Evolutionary conservation across 2,797 vertebrate genomes (phyloP), one percentile per base, ranked within the genome.

Genomic region (Otus scops): DNA sequence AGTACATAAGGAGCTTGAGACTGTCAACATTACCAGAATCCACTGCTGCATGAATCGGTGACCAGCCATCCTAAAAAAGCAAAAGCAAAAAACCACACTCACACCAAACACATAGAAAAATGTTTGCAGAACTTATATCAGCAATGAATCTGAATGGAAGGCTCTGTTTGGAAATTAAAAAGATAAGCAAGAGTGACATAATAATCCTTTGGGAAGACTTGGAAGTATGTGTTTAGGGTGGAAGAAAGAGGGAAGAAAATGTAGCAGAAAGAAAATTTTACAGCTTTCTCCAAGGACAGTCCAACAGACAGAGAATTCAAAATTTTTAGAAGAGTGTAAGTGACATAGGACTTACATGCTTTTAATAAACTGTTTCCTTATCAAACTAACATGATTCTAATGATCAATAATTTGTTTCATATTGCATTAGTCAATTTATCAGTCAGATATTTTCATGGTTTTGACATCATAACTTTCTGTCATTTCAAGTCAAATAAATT

Each of bases 1-100:
- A 98, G 97, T 98, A 98, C 97, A 99, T 98, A 53, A 99, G 98
- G 81, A 99, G 98, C 95, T 98, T 98, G 78, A 99, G 98, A 82
- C 98, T 97, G 93, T 98, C 98, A 61, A 98, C 98, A 13, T 99
- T 98, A 95, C 99, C 99, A 36, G 98, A 98, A 92, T 98, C 98
- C 90, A 99, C 99, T 38, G 98, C 98, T 16, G 98, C 98, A 0
- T 99, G 99, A 87, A 99, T 96, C 73, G 98, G 97, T 74, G 99
- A 99, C 98, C 99, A 99, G 97, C 98, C 98, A 90, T 99, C 98
- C 99, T 99, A 76, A 92, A 91, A 96, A 51, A 74, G 10, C 9
- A 54, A 69, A 56, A 85, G 71, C 75, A 89, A 83, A 91, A 71
- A 64, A 64, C 27, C 53, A 86, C 26, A n/a, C 41, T 84, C 16